Evolutionary conservation across 2,113 vertebrate species (phyloP).

Genomic region (Tor tambroides): DNA sequence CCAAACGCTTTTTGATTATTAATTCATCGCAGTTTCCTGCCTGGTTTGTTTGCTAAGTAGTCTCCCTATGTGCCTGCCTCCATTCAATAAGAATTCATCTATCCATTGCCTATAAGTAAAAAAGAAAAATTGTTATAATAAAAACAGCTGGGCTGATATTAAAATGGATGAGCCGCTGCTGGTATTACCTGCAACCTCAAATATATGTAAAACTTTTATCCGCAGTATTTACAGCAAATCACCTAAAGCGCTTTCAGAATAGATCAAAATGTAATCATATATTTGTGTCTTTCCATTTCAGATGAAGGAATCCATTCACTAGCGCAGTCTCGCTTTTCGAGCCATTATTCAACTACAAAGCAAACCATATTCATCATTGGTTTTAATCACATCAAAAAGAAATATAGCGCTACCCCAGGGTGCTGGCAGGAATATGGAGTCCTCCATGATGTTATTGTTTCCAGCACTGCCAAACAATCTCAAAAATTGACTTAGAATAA

Average conservation of each 20-base stretch:
- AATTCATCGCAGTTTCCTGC: slow-evolving; percentile 82
- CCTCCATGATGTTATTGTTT: slow-evolving; percentile 61
- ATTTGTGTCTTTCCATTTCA: slow-evolving; percentile 77
- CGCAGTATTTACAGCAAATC: slow-evolving; percentile 45
- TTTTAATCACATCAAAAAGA: slow-evolving; percentile 63
- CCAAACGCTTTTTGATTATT: slow-evolving; percentile 85
- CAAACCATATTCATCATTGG: slow-evolving; percentile 62
- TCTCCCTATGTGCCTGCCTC: slow-evolving; percentile 27
- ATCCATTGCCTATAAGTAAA: slow-evolving; percentile 22
- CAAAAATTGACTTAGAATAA: slow-evolving; percentile 63
- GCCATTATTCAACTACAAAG: slow-evolving; percentile 58
- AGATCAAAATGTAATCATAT: slow-evolving; percentile 70
- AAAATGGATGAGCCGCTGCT: slow-evolving; percentile 22
- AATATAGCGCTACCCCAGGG: slow-evolving; percentile 60
- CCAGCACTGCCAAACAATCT: slow-evolving; percentile 62
- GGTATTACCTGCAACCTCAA: slow-evolving; percentile 21
- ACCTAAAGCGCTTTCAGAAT: slow-evolving; percentile 65
- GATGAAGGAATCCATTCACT: slow-evolving; percentile 85
- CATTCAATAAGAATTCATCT: slow-evolving; percentile 3
- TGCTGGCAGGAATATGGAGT: slow-evolving; percentile 59
- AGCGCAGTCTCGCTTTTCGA: slow-evolving; percentile 53
- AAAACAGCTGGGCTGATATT: slow-evolving; percentile 25
- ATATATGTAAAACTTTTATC: slow-evolving; percentile 44
- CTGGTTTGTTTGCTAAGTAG: slow-evolving; percentile 53
- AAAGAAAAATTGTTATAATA: slow-evolving; percentile 41